A percentile compares a stretch with the other conserved stretches of the same genome.
phyloP scores from a whole-genome alignment of 2,797 vertebrate species.

The Typhlichthys eigenmanni region DNA sequence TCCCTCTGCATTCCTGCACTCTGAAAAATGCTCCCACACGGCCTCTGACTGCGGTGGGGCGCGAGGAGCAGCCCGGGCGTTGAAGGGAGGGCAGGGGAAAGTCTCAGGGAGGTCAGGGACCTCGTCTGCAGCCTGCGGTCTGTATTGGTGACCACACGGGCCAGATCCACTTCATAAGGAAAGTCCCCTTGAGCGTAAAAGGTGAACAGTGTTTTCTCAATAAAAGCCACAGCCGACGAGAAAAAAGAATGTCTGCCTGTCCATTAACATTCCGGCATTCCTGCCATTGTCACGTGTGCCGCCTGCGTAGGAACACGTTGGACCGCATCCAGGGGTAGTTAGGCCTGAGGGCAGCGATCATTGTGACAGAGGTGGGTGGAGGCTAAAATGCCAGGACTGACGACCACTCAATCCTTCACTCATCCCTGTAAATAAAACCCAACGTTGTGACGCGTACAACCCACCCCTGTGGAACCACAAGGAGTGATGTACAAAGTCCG shows the following conservation, averaged over 20 bases:
- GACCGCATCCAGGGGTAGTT: not conserved
- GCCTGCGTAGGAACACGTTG: conserved; percentile 5
- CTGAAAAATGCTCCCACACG: conserved; percentile 72
- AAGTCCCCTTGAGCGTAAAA: conserved; percentile 13
- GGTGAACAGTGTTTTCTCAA: conserved; percentile 18
- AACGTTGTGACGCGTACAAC: conserved; percentile 25
- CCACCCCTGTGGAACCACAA: conserved; percentile 32
- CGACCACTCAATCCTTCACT: not conserved
- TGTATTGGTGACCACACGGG: conserved; percentile 32
- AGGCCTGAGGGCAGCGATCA: not conserved
- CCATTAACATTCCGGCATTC: conserved; percentile 7
- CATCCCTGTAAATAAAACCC: not conserved
- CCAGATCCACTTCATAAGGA: conserved; percentile 35
- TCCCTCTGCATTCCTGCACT: conserved; percentile 70
- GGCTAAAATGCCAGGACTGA: not conserved
- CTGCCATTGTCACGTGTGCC: not conserved
- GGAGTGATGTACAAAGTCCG: too few species aligned
- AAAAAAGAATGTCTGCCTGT: conserved; percentile 18
- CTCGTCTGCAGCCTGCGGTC: conserved; percentile 59
- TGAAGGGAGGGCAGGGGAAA: conserved; percentile 39
- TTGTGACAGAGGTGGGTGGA: not conserved
- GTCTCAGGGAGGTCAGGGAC: conserved; percentile 67
- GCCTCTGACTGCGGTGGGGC: conserved; percentile 47
- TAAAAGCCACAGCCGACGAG: conserved; percentile 18
- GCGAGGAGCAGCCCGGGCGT: conserved; percentile 11